phyloP scores from a whole-genome alignment of 2,888 invertebrate species.

The Penaeus monodon region DNA sequence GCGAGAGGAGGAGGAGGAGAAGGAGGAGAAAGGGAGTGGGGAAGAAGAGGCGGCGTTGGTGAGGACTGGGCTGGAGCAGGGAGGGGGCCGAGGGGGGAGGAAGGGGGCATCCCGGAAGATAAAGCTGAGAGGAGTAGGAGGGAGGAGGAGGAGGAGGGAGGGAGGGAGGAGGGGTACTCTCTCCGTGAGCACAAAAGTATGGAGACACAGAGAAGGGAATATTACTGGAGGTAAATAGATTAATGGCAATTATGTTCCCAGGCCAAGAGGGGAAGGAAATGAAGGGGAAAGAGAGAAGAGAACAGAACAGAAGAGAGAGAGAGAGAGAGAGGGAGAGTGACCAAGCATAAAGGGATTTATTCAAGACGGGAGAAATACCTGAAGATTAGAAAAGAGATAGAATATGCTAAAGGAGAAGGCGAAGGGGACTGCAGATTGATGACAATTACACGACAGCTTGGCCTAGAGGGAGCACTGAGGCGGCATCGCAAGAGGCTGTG shows the following conservation, averaged over 20 bases:
- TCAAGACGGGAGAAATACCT: no score
- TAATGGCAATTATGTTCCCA: no score
- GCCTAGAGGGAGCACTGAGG: no score
- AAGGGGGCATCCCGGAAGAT: neutral
- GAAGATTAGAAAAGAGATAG: no score
- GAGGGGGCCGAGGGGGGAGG: slow-evolving; percentile 21
- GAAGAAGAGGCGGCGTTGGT: slow-evolving; percentile 3
- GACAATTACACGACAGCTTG: no score
- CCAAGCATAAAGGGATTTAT: no score
- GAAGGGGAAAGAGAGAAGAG: slow-evolving; percentile 7
- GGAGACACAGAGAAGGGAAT: neutral
- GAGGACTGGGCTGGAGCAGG: slow-evolving; percentile 31
- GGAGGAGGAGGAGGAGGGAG: slow-evolving; percentile 8
- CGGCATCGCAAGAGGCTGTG: no score
- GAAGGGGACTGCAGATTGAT: no score
- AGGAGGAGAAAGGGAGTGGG: slow-evolving; percentile 8
- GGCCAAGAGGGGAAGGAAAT: neutral
- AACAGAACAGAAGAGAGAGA: no score
- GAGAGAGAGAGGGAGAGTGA: neutral
- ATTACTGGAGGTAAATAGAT: neutral
- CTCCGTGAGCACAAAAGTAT: slow-evolving; percentile 1
- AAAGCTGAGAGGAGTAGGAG: slow-evolving; percentile 13
- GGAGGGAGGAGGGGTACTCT: neutral
- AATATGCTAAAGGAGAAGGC: no score
- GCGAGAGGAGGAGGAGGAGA: slow-evolving; percentile 40